Evolutionary conservation across 1,140 invertebrate species (phyloP).

Genomic region (Panulirus ornatus): DNA sequence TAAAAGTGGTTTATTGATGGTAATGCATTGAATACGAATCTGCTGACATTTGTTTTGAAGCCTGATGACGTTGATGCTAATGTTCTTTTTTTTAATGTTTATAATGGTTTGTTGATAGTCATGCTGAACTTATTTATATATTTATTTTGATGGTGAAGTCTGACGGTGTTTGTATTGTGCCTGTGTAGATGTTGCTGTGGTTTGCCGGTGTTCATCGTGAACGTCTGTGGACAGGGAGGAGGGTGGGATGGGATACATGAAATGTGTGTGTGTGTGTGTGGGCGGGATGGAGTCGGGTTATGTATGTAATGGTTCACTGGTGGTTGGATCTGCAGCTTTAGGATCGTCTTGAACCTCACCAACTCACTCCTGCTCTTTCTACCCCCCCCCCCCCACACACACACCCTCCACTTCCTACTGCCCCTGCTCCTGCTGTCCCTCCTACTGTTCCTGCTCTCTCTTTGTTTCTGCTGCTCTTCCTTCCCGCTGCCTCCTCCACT

Average conservation of each 20-base stretch:
- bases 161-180: too few relatives aligned
- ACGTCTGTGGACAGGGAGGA: not conserved
- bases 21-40: too few relatives aligned
- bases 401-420: not conserved
- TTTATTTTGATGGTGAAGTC: too few relatives aligned
- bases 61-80: too few relatives aligned
- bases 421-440: not conserved
- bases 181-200: too few relatives aligned
- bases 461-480: not conserved
- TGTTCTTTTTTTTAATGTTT: too few relatives aligned
- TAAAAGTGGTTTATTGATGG: too few relatives aligned
- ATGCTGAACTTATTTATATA: too few relatives aligned
- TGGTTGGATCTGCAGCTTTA: conserved; percentile 20
- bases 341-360: not conserved
- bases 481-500: not conserved
- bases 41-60: too few relatives aligned
- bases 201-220: too few relatives aligned
- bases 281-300: not conserved
- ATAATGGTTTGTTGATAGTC: too few relatives aligned
- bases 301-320: too few relatives aligned
- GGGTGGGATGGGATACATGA: not conserved
- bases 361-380: not conserved
- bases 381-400: not conserved
- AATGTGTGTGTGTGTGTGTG: not conserved
- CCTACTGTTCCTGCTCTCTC: not conserved